Conservation (phyloP, 2,113 vertebrate species). For the Loxodonta africana region DNA sequence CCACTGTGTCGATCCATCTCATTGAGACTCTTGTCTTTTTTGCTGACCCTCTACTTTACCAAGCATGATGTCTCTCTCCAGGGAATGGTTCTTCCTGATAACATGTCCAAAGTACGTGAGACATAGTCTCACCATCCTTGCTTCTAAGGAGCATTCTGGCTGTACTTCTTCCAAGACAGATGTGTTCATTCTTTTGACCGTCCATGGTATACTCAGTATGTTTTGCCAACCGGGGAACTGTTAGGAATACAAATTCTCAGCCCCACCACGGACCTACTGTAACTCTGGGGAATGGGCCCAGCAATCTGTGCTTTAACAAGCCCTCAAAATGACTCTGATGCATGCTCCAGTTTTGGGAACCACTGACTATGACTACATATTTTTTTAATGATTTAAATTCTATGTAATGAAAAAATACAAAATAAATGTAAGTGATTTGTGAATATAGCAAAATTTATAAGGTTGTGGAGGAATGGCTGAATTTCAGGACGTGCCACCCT, state of each 20-base stretch:
- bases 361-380: neutral
- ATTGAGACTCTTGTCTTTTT: neutral
- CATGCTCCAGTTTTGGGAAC: neutral
- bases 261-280: neutral
- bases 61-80: too few relatives aligned
- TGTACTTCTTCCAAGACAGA: too few relatives aligned
- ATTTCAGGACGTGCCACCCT: neutral
- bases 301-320: neutral
- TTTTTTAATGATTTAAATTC: neutral
- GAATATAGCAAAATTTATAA: neutral
- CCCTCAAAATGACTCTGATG: neutral
- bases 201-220: too few relatives aligned
- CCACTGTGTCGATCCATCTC: neutral
- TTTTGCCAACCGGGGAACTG: too few relatives aligned
- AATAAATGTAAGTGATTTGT: neutral
- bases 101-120: too few relatives aligned
- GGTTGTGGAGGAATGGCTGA: neutral
- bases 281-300: neutral
- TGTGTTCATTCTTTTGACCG: too few relatives aligned
- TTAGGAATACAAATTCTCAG: too few relatives aligned
- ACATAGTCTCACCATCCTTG: too few relatives aligned
- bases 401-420: neutral
- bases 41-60: neutral
- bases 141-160: too few relatives aligned
- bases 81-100: too few relatives aligned